Evolutionary conservation across 2,888 invertebrate genomes (phyloP), one percentile per base, ranked within the genome.

Genomic region (Carpatolechia fugitivella): DNA sequence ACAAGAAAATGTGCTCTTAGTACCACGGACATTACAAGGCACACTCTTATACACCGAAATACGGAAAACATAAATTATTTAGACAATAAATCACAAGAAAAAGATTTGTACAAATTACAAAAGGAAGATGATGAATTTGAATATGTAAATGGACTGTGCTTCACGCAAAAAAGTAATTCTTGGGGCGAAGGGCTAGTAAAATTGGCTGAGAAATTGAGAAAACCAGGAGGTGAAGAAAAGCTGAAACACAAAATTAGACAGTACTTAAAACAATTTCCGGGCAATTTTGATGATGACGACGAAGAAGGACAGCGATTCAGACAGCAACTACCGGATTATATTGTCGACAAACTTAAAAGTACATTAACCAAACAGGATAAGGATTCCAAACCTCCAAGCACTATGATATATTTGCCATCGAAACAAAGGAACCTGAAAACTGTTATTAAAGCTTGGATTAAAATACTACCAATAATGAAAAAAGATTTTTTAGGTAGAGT

Each of bases 211-310:
- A 72, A 64, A 44, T 40, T 72, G 5, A 60, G 54, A 5, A 63
- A 57, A 13, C 65, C 71, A 3, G 68, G 62, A 0, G 70, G 60
- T 24, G 70, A 74, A 54, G 64, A 68, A 47, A 67, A 56, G 33
- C 38, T 75, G 8, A 59, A 57, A 48, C 52, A 29, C 10, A 74
- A 70, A 54, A 66, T 72, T 35, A 60, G 64, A 46, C 64, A 63
- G 20, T 72, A 59, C 20, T 58, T 74, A 13, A 60, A 59, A 3
- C 60, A 48, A 46, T 51, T 60, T n/a, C 62, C 64, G 0, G 62
- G 62, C n/a, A 36, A 59, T 16, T 55, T 59, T 10, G 44, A 59
- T 24, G 63, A 65, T 11, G 51, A 41, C 14, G 61, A 65, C 11
- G 62, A 61, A 24, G 64, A 64, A 0, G 56, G 54, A 14, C 24